Base-by-base conservation (phyloP, 2,888 invertebrate genomes). In the Nemapogon koenigi region DNA sequence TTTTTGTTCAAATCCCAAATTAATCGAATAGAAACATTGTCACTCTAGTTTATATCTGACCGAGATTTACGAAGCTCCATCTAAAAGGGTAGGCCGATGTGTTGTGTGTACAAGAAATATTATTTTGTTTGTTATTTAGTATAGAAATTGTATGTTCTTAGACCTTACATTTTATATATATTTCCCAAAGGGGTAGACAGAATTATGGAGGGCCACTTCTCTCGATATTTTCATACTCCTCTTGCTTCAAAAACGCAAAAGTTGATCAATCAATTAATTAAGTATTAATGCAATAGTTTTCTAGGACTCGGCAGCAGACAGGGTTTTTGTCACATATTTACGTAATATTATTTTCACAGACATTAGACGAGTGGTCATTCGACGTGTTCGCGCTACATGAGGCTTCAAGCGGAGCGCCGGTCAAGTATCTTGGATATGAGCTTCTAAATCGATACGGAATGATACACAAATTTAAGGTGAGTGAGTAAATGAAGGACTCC, bases 381-480 rank as follows among this genome's bases (percentile, higher is more conserved):
- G 93, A 96, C 71, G 93, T 96, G 43, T 97, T 96, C 61, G 87
- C 89, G 2, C 81, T 97, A 45, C 91, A 89, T 57, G 93, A 94
- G 49, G 89, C 90, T 2, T 86, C 93, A 15, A 87, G 87, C 48
- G 91, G 91, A 4, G 90, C 93, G 50, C 93, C 94, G 2, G 87
- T 97, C 49, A 93, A 94, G 73, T 97, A 92, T 69, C 84, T 97
- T 38, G 94, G 93, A 35, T 94, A 95, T 67, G 96, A 97, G 67
- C 84, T 97, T 40, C 86, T 97, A 55, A 95, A 95, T 70, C 87
- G 94, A 62, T 97, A 97, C 62, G 96, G 96, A 44, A 90, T 96
- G 72, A 90, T 96, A 60, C 93, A 93, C 65, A 94, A 97, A 75
- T 97, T 95, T 66, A 94, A 94, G 83, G 91, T 90, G 52, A 53